phyloP scores from a whole-genome alignment of 2,888 invertebrate species.

The Lasioglossum vierecki region DNA sequence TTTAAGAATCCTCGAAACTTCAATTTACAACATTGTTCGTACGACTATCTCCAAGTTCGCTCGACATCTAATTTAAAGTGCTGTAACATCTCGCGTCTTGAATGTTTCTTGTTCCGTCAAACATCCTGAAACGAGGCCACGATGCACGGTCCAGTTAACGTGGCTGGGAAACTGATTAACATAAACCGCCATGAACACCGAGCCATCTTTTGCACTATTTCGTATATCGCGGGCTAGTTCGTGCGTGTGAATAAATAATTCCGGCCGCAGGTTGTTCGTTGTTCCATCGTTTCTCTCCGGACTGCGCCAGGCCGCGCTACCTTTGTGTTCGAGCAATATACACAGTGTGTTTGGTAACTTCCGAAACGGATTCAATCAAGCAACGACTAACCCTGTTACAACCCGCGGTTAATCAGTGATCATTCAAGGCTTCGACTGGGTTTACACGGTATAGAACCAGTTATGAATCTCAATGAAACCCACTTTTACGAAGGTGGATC shows the following conservation, averaged over 20 bases:
- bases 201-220: conserved; percentile 22
- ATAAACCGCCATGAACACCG: conserved; percentile 29
- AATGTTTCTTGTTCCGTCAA: conserved; percentile 16
- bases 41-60: neutral
- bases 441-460: neutral
- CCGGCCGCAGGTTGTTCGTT: neutral
- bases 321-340: neutral
- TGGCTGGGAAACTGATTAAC: conserved; percentile 47
- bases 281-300: neutral
- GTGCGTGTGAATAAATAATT: conserved; percentile 32
- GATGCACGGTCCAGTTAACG: conserved; percentile 34
- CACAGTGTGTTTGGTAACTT: neutral
- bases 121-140: conserved; percentile 32
- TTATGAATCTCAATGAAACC: neutral
- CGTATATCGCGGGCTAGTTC: conserved; percentile 23
- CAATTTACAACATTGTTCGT: neutral
- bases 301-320: neutral
- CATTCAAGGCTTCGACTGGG: neutral
- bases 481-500: neutral
- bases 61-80: conserved; percentile 8
- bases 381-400: neutral
- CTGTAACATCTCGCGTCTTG: conserved; percentile 11
- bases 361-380: neutral
- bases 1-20: neutral
- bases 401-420: neutral